Conservation (phyloP, 2,888 invertebrate species). For the Acanthoscelides obtectus region DNA sequence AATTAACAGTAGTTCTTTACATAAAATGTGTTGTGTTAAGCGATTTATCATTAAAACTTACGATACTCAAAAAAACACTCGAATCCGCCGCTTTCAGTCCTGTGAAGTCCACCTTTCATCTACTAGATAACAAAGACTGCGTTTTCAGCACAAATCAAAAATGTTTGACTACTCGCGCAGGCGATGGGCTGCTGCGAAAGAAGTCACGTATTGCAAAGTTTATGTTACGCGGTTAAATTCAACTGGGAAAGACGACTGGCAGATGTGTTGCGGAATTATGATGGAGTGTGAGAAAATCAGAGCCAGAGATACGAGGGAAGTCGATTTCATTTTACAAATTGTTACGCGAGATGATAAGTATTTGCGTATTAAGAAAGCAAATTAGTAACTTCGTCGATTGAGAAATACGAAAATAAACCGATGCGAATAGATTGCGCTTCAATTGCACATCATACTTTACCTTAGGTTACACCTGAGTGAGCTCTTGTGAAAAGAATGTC, state of each 20-base stretch:
- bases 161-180: background rate
- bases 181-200: background rate
- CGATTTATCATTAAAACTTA: too few relatives aligned
- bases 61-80: slow-evolving; percentile 68
- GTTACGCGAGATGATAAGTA: too few relatives aligned
- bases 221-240: background rate
- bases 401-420: too few relatives aligned
- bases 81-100: slow-evolving; percentile 63
- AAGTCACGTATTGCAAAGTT: background rate
- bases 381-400: too few relatives aligned
- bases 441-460: too few relatives aligned
- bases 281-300: background rate
- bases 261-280: background rate
- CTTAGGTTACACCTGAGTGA: too few relatives aligned
- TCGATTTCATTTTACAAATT: background rate
- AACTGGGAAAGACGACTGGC: background rate
- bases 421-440: too few relatives aligned
- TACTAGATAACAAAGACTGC: slow-evolving; percentile 14
- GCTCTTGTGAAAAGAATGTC: too few relatives aligned
- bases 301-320: background rate
- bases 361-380: too few relatives aligned
- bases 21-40: too few relatives aligned
- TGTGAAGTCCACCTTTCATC: slow-evolving; percentile 62
- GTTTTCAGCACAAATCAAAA: background rate
- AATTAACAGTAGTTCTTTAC: too few relatives aligned